A percentile compares a stretch with the other conserved stretches of the same genome.
Evolutionary conservation across 2,888 invertebrate genomes (phyloP).

Genomic region (Leuctra nigra): DNA sequence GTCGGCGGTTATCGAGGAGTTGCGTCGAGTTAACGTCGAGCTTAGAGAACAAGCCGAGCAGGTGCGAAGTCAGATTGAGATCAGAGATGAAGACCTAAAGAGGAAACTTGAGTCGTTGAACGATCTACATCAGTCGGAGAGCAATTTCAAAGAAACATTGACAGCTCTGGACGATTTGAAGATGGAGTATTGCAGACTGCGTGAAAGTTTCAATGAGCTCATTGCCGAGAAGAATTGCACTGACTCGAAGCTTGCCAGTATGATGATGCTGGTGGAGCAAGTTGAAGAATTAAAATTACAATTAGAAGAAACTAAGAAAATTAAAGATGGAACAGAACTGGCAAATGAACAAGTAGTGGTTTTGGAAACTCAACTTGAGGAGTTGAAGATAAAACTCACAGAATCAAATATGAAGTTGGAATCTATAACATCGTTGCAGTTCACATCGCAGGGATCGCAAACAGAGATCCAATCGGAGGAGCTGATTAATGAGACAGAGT

Average conservation of each 20-base stretch:
- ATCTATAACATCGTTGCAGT: background rate
- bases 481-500: slow-evolving; percentile 12
- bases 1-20: slow-evolving; percentile 5
- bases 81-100: slow-evolving; percentile 15
- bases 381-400: too few species aligned
- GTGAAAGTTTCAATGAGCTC: too few species aligned
- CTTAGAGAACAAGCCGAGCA: slow-evolving; percentile 9
- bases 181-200: slow-evolving; percentile 15
- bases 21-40: slow-evolving; percentile 11
- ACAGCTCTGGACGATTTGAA: slow-evolving; percentile 11
- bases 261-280: too few species aligned
- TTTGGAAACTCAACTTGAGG: too few species aligned
- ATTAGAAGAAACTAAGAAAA: too few species aligned
- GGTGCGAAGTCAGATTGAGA: slow-evolving; percentile 9
- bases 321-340: too few species aligned
- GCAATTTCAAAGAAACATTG: background rate
- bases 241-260: too few species aligned
- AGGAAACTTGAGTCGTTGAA: slow-evolving; percentile 10
- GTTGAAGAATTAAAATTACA: too few species aligned
- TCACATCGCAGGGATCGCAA: too few species aligned
- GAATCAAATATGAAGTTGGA: slow-evolving; percentile 11
- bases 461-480: too few species aligned
- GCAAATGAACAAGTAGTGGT: too few species aligned
- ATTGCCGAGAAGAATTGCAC: too few species aligned
- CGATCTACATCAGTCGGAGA: background rate